Evolutionary conservation across 2,113 vertebrate genomes (phyloP), one percentile per base, ranked within the genome.

Genomic region (Terrapene triunguis): DNA sequence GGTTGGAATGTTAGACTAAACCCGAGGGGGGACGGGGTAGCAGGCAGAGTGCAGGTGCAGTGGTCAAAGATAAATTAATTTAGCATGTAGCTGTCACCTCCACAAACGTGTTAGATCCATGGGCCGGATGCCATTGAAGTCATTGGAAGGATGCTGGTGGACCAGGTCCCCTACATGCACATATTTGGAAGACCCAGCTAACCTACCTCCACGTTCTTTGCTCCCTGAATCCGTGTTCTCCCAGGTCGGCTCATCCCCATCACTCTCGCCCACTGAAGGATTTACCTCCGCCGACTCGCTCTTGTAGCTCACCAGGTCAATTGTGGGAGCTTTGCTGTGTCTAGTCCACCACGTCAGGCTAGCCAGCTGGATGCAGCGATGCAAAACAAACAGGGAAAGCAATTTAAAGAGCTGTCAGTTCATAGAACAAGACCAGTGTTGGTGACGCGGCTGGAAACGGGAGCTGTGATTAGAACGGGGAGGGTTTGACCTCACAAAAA

Each of bases 261-360:
- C 17, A 0, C 32, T 44, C 76, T 94, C 88, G 54, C 22, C 3
- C 0, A 48, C 72, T 6, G 47, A 84, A 25, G 59, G 16, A 6
- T 17, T 44, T 2, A 35, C 80, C n/a, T 93, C 24, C 59, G 38
- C 3, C 55, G 69, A 62, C 22, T 92, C 93, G 8, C 53, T 84
- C 89, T 62, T 94, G 65, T 74, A 78, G 51, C 79, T 86, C 12
- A 96, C 85, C 79, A 98, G 90, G 87, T 98, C 97, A 5, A 92
- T 32, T 8, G 80, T 89, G 29, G 97, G 88, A 35, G 96, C 82
- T 89, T 98, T 93, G 47, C 92, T 96, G 85, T 99, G 92, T 90
- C 99, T 98, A 24, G 99, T 99, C 99, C 99, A 99, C 99, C 99
- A 99, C 0, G 99, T 99, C 96, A 99, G 97, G 93, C 98, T 96